Evolutionary conservation across 2,888 invertebrate genomes (phyloP).

Genomic region (Rotaria macrura): DNA sequence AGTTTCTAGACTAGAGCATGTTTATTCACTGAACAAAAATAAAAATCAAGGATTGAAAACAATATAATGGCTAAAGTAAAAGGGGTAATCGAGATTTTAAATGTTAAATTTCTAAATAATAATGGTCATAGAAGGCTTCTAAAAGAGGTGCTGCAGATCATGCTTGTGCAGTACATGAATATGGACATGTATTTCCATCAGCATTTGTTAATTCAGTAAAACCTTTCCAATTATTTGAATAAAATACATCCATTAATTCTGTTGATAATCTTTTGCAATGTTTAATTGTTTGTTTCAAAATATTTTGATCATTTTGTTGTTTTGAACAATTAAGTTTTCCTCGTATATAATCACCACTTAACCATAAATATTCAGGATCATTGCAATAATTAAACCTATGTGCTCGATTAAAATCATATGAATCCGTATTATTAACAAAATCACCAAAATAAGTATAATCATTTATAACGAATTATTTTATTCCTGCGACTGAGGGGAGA

Average conservation of each 20-base stretch:
- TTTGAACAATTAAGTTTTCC: background rate
- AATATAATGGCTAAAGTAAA: too few relatives aligned
- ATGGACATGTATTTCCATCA: constrained; percentile 66
- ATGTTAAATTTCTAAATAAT: too few relatives aligned
- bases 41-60: too few relatives aligned
- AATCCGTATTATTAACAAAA: constrained; percentile 86
- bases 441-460: constrained; percentile 78
- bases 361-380: constrained; percentile 98
- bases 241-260: constrained; percentile 18
- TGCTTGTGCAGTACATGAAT: too few relatives aligned
- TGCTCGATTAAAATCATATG: constrained; percentile 67
- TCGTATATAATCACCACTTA: constrained; percentile 58
- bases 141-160: too few relatives aligned
- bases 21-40: too few relatives aligned
- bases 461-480: constrained; percentile 44
- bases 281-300: background rate
- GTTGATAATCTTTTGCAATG: background rate
- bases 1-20: constrained; percentile 62
- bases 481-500: too few relatives aligned
- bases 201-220: constrained; percentile 90
- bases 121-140: too few relatives aligned
- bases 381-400: constrained; percentile 97
- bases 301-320: too few relatives aligned
- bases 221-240: constrained; percentile 71
- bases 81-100: too few relatives aligned